Conservation (phyloP, 2,888 invertebrate genomes). For the Suillia variegata region DNA sequence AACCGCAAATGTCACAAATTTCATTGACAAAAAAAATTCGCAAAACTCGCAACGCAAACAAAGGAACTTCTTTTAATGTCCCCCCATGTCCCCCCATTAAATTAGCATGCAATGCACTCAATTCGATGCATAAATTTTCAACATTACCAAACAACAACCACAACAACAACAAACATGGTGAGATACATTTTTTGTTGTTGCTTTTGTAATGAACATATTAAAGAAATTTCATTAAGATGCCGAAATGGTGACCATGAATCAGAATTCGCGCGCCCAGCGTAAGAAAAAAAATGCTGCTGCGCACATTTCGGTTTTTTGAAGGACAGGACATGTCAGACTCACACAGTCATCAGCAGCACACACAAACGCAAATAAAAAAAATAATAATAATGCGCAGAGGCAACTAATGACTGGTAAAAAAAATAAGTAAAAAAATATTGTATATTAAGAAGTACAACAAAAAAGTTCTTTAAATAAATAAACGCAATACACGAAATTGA, state of each 20-base stretch:
- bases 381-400: neutral
- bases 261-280: too few species aligned
- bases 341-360: neutral
- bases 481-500: too few species aligned
- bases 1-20: too few species aligned
- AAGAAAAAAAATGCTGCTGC: too few species aligned
- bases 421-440: neutral
- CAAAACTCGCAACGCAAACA: neutral
- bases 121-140: neutral
- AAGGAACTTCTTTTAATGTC: neutral
- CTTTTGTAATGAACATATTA: neutral
- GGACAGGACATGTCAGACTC: neutral
- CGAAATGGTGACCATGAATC: neutral
- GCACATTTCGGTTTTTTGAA: too few species aligned
- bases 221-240: neutral
- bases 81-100: too few species aligned
- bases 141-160: neutral
- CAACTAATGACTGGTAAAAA: neutral
- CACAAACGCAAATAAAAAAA: too few species aligned
- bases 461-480: too few species aligned
- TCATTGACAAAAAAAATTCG: too few species aligned
- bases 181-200: neutral
- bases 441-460: neutral
- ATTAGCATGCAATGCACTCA: slow-evolving; percentile 1
- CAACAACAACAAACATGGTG: too few species aligned